Evolutionary conservation across 2,888 invertebrate species (phyloP), one percentile per base, ranked within the genome.

Genomic region (Campoletis raptor): DNA sequence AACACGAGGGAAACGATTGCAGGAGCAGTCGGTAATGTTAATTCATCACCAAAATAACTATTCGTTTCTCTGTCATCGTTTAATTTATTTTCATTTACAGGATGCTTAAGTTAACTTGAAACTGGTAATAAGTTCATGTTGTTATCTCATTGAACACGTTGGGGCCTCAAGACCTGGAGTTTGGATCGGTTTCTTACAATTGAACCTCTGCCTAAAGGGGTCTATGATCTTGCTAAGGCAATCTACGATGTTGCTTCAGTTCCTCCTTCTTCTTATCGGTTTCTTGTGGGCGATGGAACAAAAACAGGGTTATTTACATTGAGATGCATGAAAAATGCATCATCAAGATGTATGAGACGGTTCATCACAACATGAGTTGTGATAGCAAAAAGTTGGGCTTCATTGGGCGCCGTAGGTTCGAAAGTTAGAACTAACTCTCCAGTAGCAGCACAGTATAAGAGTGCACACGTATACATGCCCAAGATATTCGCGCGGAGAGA

Each of bases 401-500:
- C 42, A 66, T 61, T 48, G 36, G 66, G 36, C 48, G 12, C 30
- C 1, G 36, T n/a, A 48, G 48, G 12, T 10, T 64, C 21, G 64
- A 76, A 61, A 30, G 18, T 45, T 24, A 12, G 40, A 77, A 12
- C 48, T 6, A 77, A 48, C 18, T 37, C 37, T 61, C 37, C 21
- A n/a, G 42, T 36, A 21, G 24, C 18, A 48, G 30, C 24, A 70
- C 7, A 24, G 70, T 36, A 24, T 57, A 12, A 42, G 61, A 18
- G 40, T 61, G 18, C 24, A 74, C 61, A 12, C 30, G n/a, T 77
- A 66, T 6, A 45, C n/a, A 77, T 48, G 21, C 21, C n/a, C n/a
- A 66, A n/a, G 30, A 42, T 45, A 70, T 81, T 64, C 64, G 79
- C 76, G 80, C 72, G 81, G 54, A 74, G 78, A 78, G 70, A 80